phyloP scores from a whole-genome alignment of 2,888 invertebrate genomes.

The Coenonympha glycerion region DNA sequence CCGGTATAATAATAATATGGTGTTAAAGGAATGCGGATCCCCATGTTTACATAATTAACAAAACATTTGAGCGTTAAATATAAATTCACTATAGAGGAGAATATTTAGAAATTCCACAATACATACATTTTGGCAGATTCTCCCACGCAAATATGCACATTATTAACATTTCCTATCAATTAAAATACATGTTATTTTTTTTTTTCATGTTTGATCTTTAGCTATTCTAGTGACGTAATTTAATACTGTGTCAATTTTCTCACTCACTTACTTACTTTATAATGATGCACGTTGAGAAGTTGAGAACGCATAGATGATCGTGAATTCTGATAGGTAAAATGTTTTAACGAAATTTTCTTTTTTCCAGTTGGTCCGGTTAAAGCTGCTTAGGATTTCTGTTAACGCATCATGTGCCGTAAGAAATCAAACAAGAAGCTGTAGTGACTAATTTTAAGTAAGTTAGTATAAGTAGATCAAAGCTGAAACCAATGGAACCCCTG shows the following conservation, averaged over 20 bases:
- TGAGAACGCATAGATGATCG: no score
- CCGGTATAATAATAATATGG: conserved; percentile 27
- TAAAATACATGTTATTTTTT: no score
- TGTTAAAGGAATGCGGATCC: conserved; percentile 32
- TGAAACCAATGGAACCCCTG: conserved; percentile 28
- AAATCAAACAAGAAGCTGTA: conserved; percentile 24
- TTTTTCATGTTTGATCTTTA: no score
- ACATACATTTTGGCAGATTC: no score
- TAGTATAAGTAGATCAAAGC: conserved; percentile 22
- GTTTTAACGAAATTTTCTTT: conserved; percentile 11
- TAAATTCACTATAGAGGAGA: background rate
- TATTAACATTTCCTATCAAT: no score
- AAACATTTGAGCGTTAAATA: background rate
- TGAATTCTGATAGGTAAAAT: no score
- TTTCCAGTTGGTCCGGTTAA: conserved; percentile 38
- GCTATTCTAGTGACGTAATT: no score
- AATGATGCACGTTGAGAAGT: no score
- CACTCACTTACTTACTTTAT: no score
- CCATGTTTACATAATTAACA: background rate
- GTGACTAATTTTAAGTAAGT: conserved; percentile 21
- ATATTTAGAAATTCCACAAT: no score
- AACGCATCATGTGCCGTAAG: conserved; percentile 29
- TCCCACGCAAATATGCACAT: no score
- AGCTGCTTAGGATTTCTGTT: conserved; percentile 27
- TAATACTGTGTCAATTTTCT: no score